Evolutionary conservation across 53 echinoderm and acorn worm species (phyloP).

Genomic region (Henricia sp.): DNA sequence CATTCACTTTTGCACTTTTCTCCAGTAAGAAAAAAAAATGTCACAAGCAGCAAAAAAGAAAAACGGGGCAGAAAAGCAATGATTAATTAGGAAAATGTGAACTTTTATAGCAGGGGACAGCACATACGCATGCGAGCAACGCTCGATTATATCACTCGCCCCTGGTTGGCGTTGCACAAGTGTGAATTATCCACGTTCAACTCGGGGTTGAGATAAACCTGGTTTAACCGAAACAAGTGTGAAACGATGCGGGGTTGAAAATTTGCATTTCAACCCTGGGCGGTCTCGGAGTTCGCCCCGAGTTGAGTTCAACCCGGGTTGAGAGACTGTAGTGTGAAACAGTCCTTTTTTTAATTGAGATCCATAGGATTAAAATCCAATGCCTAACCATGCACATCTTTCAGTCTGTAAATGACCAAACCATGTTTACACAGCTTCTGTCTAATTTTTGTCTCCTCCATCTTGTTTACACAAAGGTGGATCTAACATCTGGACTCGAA

Average conservation of each 20-base stretch:
- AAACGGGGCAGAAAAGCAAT: too few species aligned
- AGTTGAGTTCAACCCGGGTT: neutral
- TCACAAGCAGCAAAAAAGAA: too few species aligned
- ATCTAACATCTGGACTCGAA: constrained; percentile 79
- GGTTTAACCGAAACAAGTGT: too few species aligned
- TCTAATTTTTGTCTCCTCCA: neutral
- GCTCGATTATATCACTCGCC: too few species aligned
- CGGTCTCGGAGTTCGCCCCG: neutral
- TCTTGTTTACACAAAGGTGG: constrained; percentile 67
- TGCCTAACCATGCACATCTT: constrained; percentile 76
- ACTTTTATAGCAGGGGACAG: neutral
- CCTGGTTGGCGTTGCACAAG: too few species aligned
- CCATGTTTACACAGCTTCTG: neutral
- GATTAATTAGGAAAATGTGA: neutral
- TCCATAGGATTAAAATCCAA: constrained; percentile 70
- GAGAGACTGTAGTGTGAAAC: neutral
- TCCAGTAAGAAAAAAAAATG: too few species aligned
- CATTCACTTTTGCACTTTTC: too few species aligned
- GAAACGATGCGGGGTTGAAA: too few species aligned
- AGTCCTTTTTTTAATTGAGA: neutral
- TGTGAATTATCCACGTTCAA: too few species aligned
- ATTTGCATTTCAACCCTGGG: too few species aligned
- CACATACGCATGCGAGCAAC: too few species aligned
- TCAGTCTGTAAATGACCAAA: neutral
- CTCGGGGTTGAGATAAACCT: neutral